Percentiles rank a stretch among this genome's conserved stretches.
Evolutionary conservation across 2,797 vertebrate species (phyloP).

Genomic region (Anguilla obscura): DNA sequence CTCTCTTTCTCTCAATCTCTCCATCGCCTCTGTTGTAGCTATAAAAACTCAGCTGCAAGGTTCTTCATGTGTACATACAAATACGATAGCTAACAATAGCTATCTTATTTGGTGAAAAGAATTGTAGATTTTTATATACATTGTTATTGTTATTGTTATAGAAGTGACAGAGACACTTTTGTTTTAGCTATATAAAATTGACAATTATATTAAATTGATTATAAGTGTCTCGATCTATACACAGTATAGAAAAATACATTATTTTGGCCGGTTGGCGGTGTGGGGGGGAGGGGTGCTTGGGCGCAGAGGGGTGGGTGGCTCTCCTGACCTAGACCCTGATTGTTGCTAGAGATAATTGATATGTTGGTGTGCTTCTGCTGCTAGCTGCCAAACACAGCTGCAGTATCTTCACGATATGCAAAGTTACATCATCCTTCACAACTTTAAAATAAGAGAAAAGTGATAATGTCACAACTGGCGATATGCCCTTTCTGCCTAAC

Average conservation of each 20-base stretch:
- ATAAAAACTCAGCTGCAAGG: conserved; percentile 24
- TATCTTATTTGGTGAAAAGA: background rate
- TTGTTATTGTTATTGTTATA: too few relatives aligned
- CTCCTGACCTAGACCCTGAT: conserved; percentile 2
- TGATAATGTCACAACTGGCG: background rate
- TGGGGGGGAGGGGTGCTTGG: too few relatives aligned
- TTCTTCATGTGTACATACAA: background rate
- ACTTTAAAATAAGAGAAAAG: background rate
- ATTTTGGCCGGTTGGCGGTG: background rate
- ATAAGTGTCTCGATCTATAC: background rate
- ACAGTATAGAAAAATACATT: background rate
- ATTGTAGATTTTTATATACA: too few relatives aligned
- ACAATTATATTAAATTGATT: background rate
- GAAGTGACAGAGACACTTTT: background rate
- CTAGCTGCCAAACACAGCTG: background rate
- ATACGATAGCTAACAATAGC: background rate
- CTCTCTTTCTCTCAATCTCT: conserved; percentile 35
- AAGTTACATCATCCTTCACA: background rate
- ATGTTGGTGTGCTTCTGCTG: background rate
- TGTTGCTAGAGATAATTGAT: background rate
- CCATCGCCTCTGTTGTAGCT: conserved; percentile 62
- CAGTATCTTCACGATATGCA: background rate
- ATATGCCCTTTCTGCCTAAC: background rate
- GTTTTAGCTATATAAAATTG: background rate
- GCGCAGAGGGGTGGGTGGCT: background rate